A percentile compares a stretch with the other conserved stretches of the same genome.
Conservation (phyloP, 2,113 vertebrate genomes). For the Zeus faber region DNA sequence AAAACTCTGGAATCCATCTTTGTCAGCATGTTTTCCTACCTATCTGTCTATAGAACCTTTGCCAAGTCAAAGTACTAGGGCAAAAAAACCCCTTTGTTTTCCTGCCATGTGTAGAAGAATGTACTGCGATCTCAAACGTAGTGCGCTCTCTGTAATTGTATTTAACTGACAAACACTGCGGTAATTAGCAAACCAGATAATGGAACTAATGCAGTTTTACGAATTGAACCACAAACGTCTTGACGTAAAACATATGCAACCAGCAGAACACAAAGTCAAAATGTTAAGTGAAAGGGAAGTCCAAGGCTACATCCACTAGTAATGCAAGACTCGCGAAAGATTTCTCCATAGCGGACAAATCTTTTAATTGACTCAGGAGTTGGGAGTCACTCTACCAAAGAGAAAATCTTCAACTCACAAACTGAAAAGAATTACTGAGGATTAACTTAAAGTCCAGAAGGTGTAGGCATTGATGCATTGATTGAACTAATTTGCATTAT, state of each 20-base stretch:
- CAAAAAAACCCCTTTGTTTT: conserved; percentile 11
- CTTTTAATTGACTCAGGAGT: too few relatives aligned
- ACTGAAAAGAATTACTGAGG: too few relatives aligned
- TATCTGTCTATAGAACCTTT: conserved; percentile 26
- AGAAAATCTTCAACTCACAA: too few relatives aligned
- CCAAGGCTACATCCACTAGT: too few relatives aligned
- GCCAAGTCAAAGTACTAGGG: conserved; percentile 29
- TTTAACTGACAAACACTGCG: conserved; percentile 50
- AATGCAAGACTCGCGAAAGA: too few relatives aligned
- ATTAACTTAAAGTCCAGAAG: too few relatives aligned
- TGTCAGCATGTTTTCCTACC: conserved; percentile 31
- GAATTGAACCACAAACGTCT: conserved; percentile 35
- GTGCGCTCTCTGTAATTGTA: conserved; percentile 37
- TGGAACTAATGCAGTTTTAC: too few relatives aligned
- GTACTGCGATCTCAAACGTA: conserved; percentile 42
- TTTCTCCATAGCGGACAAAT: too few relatives aligned
- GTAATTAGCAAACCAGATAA: conserved; percentile 54
- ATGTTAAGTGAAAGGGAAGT: too few relatives aligned
- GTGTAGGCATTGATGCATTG: too few relatives aligned
- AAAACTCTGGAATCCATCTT: conserved; percentile 35
- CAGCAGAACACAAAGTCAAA: conserved; percentile 21
- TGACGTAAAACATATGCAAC: conserved; percentile 47
- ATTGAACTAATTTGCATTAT: too few relatives aligned
- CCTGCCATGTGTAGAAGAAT: conserved; percentile 26
- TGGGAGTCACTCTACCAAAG: too few relatives aligned